Evolutionary conservation across 2,113 vertebrate genomes (phyloP).

Genomic region (Pavo muticus): DNA sequence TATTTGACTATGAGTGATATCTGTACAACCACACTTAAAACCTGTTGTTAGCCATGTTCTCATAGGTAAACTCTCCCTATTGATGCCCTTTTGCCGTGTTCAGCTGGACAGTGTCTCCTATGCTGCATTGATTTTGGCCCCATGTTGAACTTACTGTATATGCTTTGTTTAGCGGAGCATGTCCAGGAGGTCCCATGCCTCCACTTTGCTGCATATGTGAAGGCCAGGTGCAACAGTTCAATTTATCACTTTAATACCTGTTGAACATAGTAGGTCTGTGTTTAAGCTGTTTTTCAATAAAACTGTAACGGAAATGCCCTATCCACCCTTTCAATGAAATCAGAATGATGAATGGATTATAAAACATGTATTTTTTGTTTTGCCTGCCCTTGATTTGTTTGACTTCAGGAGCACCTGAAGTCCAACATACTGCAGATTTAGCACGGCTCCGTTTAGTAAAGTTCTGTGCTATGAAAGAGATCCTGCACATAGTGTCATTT

Average conservation of each 20-base stretch:
- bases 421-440: not conserved
- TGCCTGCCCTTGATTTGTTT: not conserved
- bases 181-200: not conserved
- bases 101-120: not conserved
- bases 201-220: accelerated
- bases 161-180: not conserved
- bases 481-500: not conserved
- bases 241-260: not conserved
- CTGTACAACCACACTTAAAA: not conserved
- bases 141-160: accelerated
- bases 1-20: not conserved
- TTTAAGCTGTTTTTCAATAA: not conserved
- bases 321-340: not conserved
- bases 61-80: not conserved
- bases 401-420: not conserved
- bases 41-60: not conserved
- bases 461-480: not conserved
- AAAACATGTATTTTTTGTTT: not conserved
- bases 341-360: not conserved
- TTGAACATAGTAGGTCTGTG: not conserved
- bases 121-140: not conserved
- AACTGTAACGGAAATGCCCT: accelerated
- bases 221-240: not conserved
- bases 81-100: not conserved
- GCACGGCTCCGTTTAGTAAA: not conserved